Conservation (phyloP, 2,797 vertebrate genomes). For the Sebastes taczanowskii region DNA sequence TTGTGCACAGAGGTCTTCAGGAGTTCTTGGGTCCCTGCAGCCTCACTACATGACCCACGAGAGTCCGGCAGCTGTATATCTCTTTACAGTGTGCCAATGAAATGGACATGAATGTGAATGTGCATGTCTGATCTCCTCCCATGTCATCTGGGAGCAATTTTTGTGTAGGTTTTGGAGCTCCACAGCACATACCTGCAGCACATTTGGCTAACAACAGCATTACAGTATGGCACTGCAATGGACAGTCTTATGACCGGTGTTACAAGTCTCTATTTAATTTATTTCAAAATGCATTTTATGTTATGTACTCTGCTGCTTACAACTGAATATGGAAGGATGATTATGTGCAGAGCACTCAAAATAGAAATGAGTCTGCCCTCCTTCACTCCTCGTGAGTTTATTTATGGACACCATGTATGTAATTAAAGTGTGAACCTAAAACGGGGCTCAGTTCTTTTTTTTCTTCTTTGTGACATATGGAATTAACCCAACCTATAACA, state of each 20-base stretch:
- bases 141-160: conserved; percentile 32
- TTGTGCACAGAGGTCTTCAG: conserved; percentile 4
- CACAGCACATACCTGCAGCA: conserved; percentile 16
- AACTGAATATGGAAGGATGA: conserved; percentile 7
- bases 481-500: conserved; percentile 71
- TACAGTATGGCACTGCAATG: background rate
- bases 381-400: conserved; percentile 38
- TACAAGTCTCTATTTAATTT: background rate
- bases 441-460: conserved; percentile 45
- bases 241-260: background rate
- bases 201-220: conserved; percentile 3
- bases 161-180: background rate
- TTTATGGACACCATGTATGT: conserved; percentile 65
- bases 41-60: background rate
- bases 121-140: conserved; percentile 13
- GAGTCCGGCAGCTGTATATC: background rate
- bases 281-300: background rate
- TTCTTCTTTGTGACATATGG: conserved; percentile 68
- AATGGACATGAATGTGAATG: conserved; percentile 6
- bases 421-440: conserved; percentile 74
- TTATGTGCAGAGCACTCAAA: conserved; percentile 10
- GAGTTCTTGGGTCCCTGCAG: background rate
- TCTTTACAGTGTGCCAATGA: conserved; percentile 8
- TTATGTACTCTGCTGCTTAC: background rate
- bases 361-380: conserved; percentile 39